Evolutionary conservation across 2,797 vertebrate species (phyloP).

Genomic region (Percopsis omiscomaycus): DNA sequence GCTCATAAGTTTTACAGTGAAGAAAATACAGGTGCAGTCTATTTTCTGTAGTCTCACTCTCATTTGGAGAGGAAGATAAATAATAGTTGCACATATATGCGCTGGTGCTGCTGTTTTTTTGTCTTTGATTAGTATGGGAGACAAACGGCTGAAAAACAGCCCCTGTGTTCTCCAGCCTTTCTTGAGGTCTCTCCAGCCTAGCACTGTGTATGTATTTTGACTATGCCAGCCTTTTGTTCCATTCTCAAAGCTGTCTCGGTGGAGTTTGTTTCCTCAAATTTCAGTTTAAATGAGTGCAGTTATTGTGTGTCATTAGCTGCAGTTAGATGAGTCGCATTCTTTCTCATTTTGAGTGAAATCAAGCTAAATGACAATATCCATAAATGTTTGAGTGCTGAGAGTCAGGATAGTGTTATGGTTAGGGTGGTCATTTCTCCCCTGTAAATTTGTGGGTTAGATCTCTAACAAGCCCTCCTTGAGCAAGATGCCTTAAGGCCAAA

Average conservation of each 20-base stretch:
- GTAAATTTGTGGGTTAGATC: too few relatives aligned
- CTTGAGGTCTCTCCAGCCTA: constrained; percentile 20
- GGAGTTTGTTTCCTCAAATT: constrained; percentile 39
- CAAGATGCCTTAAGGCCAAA: too few relatives aligned
- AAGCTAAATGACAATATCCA: too few relatives aligned
- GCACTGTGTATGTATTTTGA: constrained; percentile 26
- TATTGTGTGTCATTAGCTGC: not conserved
- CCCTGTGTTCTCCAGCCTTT: constrained; percentile 29
- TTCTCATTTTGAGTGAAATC: too few relatives aligned
- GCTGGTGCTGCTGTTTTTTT: not conserved
- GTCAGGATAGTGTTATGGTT: too few relatives aligned
- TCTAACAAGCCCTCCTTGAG: too few relatives aligned
- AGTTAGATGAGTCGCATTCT: too few relatives aligned
- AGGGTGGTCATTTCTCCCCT: too few relatives aligned
- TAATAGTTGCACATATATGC: constrained; percentile 3
- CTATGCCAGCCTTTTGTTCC: not conserved
- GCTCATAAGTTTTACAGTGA: constrained; percentile 1
- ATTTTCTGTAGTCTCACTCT: constrained; percentile 1
- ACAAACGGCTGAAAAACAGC: constrained; percentile 20
- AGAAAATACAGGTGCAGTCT: not conserved
- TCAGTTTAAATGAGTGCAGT: constrained; percentile 38
- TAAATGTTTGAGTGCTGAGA: too few relatives aligned
- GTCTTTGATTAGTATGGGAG: constrained; percentile 28
- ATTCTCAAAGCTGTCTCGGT: constrained; percentile 14
- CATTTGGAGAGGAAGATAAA: constrained; percentile 15